Percentiles rank a stretch among this genome's conserved stretches.
Conservation (phyloP, 1,140 invertebrate species). For the Belonocnema kinseyi region DNA sequence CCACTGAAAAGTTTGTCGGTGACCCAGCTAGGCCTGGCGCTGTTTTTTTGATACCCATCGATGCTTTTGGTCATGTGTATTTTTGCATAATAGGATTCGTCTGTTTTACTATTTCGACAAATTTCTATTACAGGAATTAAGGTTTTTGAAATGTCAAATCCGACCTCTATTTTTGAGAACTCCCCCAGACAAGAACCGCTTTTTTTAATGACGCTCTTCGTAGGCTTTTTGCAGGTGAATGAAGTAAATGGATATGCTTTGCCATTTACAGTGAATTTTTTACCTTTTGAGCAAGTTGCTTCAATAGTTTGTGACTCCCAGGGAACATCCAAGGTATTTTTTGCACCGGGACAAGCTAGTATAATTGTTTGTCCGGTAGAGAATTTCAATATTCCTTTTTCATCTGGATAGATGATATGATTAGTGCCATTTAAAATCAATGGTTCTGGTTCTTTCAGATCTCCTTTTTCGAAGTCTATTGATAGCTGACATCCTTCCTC, state of each 20-base stretch:
- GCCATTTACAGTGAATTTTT: constrained; percentile 46
- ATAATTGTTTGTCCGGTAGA: constrained; percentile 40
- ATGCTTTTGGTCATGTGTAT: constrained; percentile 60
- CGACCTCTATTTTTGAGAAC: constrained; percentile 48
- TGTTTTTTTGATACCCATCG: constrained; percentile 51
- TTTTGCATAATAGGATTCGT: constrained; percentile 69
- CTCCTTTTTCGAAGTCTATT: constrained; percentile 47
- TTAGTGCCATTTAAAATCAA: constrained; percentile 47
- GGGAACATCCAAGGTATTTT: constrained; percentile 50
- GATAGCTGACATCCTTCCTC: constrained; percentile 50
- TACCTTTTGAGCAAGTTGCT: constrained; percentile 46
- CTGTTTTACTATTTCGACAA: constrained; percentile 69
- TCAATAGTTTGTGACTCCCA: neutral
- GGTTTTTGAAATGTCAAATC: constrained; percentile 47
- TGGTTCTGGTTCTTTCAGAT: constrained; percentile 60
- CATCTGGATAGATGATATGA: constrained; percentile 50
- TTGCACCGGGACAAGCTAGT: constrained; percentile 55
- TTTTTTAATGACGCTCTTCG: constrained; percentile 8
- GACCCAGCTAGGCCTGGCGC: constrained; percentile 59
- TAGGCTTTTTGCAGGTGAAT: constrained; percentile 26
- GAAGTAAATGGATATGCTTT: constrained; percentile 14
- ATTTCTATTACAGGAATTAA: constrained; percentile 70
- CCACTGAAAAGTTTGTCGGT: constrained; percentile 58
- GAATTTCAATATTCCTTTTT: constrained; percentile 30
- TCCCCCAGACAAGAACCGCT: neutral